phyloP scores from a whole-genome alignment of 2,888 invertebrate genomes.

The Cosmia pyralina region DNA sequence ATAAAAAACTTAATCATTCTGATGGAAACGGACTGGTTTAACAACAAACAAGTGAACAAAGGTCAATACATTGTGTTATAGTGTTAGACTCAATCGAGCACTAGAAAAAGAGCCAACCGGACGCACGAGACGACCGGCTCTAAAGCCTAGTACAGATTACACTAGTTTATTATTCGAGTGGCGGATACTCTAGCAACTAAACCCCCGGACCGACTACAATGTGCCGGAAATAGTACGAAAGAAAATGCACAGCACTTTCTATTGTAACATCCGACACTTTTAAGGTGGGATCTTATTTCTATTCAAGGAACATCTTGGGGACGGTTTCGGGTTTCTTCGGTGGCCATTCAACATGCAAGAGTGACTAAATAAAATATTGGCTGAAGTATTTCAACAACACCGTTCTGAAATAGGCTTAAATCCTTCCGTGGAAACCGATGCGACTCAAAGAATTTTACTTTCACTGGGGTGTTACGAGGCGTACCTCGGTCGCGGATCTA shows the following conservation, averaged over 20 bases:
- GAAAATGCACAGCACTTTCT: constrained; percentile 55
- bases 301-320: constrained; percentile 50
- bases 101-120: constrained; percentile 59
- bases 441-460: constrained; percentile 72
- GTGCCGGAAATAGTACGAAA: constrained; percentile 51
- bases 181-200: constrained; percentile 43
- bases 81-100: constrained; percentile 57
- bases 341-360: constrained; percentile 26
- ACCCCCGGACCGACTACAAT: constrained; percentile 25
- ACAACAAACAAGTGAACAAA: constrained; percentile 59
- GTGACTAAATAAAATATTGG: constrained; percentile 43
- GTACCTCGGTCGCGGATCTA: constrained; percentile 57
- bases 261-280: constrained; percentile 56
- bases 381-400: constrained; percentile 14
- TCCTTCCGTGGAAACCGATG: constrained; percentile 47
- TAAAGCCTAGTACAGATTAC: constrained; percentile 59
- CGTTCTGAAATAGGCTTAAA: constrained; percentile 54
- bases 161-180: constrained; percentile 49
- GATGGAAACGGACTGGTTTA: constrained; percentile 54
- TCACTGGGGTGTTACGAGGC: constrained; percentile 69
- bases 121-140: constrained; percentile 43
- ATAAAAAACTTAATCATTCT: constrained; percentile 45
- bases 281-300: constrained; percentile 50
- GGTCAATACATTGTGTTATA: constrained; percentile 62
- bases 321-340: constrained; percentile 28